phyloP scores from a whole-genome alignment of 92 coral and sea anemone genomes.

The Virgularia gustaviana region DNA sequence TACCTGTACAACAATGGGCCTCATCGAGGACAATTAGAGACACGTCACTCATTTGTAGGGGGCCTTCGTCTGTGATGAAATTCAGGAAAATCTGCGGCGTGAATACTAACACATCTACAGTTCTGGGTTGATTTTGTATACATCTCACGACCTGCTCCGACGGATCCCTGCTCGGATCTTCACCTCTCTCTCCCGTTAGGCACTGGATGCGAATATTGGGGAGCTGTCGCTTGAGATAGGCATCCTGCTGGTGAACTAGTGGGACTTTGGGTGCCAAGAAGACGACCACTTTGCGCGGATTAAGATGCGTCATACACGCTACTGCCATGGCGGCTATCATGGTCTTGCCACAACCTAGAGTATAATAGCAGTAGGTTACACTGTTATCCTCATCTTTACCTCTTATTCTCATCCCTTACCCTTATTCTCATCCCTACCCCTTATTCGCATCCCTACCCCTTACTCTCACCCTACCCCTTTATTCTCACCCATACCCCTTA shows the following conservation, averaged over 20 bases:
- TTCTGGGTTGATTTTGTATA: slow-evolving; percentile 55
- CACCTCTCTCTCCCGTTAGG: slow-evolving; percentile 57
- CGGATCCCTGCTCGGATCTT: slow-evolving; percentile 45
- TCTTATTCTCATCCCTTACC: no score
- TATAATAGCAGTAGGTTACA: no score
- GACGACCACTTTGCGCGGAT: slow-evolving; percentile 81
- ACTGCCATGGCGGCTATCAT: slow-evolving; percentile 85
- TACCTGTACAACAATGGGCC: slow-evolving; percentile 81
- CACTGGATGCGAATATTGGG: slow-evolving; percentile 63
- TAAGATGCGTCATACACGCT: slow-evolving; percentile 83
- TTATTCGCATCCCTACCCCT: no score
- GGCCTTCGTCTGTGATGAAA: slow-evolving; percentile 58
- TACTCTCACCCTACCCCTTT: no score
- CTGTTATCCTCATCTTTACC: no score
- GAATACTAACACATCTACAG: slow-evolving; percentile 71
- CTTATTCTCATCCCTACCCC: no score
- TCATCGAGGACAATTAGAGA: slow-evolving; percentile 83
- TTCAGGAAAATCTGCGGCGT: slow-evolving; percentile 86
- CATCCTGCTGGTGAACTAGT: slow-evolving; percentile 81
- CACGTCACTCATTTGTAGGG: slow-evolving; percentile 66
- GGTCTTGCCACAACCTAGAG: slow-evolving; percentile 95
- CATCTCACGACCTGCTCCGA: slow-evolving; percentile 56
- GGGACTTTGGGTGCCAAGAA: slow-evolving; percentile 79
- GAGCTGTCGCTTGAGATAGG: slow-evolving; percentile 68
- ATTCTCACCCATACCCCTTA: no score